These are phyloP conservation scores for Aphis craccivora DNA, from an alignment of 1,140 invertebrate species.

Conservation along the genomic window DNA sequence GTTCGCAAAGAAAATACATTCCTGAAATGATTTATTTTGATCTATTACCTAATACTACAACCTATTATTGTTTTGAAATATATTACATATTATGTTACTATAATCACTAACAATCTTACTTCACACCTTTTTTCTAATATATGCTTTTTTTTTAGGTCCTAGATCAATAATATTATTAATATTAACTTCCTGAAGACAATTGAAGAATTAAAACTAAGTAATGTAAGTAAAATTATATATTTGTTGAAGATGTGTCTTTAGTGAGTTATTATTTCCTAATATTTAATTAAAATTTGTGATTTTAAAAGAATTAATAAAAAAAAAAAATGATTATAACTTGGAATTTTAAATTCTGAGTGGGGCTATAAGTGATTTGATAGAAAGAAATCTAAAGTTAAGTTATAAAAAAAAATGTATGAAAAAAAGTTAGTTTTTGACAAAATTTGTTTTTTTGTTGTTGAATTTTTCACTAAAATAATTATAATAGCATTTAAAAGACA, in stretches of 20 bases:
- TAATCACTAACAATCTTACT: background rate
- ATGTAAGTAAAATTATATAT: conserved; percentile 11
- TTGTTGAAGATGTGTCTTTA: no score
- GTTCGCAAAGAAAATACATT: background rate
- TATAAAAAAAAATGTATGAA: no score
- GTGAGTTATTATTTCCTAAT: background rate
- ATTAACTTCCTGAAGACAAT: background rate
- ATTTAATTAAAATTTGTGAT: background rate
- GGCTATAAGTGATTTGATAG: no score
- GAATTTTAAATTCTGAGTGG: background rate
- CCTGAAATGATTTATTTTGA: background rate
- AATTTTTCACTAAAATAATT: no score
- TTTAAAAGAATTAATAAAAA: background rate
- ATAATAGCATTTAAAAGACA: no score
- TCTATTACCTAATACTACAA: background rate
- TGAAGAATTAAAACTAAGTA: background rate
- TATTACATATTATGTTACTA: background rate
- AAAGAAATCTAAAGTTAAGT: no score
- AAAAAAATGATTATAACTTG: background rate
- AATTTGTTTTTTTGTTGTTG: no score
- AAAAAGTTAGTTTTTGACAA: no score
- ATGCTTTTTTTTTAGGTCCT: conserved; percentile 14
- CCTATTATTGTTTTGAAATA: background rate
- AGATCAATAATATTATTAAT: background rate
- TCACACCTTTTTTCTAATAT: background rate